These are phyloP conservation scores for Campodea augens DNA, from an alignment of 1,140 invertebrate genomes.

Conservation along the genomic window DNA sequence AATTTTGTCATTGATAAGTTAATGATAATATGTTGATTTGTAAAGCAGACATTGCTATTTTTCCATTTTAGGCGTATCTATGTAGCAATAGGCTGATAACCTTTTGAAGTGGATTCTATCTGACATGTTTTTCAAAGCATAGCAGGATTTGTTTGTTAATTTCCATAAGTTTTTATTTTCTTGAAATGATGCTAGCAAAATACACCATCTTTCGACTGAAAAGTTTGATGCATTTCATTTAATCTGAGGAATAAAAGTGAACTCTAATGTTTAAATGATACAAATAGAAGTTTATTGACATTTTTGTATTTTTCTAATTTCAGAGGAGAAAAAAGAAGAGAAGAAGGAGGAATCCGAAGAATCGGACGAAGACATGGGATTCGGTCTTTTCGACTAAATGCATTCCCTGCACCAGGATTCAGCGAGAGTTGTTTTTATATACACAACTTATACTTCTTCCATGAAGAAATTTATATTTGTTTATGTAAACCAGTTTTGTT, in stretches of 20 bases:
- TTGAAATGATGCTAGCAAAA: slow-evolving; percentile 11
- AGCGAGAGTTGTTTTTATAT: not conserved
- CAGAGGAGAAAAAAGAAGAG: slow-evolving; percentile 22
- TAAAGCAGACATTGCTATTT: no score
- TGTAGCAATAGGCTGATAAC: no score
- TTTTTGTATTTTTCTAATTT: slow-evolving; percentile 15
- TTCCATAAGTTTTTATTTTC: no score
- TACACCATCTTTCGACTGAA: slow-evolving; percentile 18
- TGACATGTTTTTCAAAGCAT: no score
- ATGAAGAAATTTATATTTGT: no score
- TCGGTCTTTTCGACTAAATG: slow-evolving; percentile 20
- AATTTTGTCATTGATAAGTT: no score
- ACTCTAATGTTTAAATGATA: slow-evolving; percentile 4
- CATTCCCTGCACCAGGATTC: not conserved
- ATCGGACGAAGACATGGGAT: slow-evolving; percentile 23
- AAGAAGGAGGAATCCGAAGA: slow-evolving; percentile 20
- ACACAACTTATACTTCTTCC: no score
- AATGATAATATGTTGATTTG: no score
- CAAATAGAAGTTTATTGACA: not conserved
- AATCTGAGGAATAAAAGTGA: slow-evolving; percentile 8
- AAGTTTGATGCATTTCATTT: slow-evolving; percentile 8
- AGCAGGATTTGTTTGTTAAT: no score
- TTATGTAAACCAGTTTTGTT: no score
- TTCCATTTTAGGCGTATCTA: no score
- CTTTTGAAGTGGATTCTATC: no score